Percentiles rank a stretch among this genome's conserved stretches.
Evolutionary conservation across 2,888 invertebrate species (phyloP).

Genomic region (Platypus cylindrus): DNA sequence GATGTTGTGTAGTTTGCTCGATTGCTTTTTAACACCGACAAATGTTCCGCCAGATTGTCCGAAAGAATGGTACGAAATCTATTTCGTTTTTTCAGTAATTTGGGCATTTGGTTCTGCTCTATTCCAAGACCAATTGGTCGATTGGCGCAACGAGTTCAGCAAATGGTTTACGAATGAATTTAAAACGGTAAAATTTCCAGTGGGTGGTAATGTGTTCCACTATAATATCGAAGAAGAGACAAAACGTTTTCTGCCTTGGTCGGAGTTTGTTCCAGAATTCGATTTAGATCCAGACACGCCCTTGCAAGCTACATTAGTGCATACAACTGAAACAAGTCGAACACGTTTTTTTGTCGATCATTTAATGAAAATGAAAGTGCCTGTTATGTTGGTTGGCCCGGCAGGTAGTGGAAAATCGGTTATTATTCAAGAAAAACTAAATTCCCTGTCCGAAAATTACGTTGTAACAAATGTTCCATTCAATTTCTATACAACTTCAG

Average conservation of each 20-base stretch:
- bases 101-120: slow-evolving; percentile 92
- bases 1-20: slow-evolving; percentile 76
- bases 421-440: slow-evolving; percentile 73
- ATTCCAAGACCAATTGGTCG: slow-evolving; percentile 82
- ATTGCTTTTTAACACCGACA: slow-evolving; percentile 67
- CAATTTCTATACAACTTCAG: slow-evolving; percentile 90
- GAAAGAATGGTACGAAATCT: slow-evolving; percentile 88
- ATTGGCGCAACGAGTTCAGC: slow-evolving; percentile 87
- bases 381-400: slow-evolving; percentile 82
- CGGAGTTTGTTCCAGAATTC: slow-evolving; percentile 63
- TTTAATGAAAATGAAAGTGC: slow-evolving; percentile 61
- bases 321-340: slow-evolving; percentile 81
- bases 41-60: slow-evolving; percentile 80
- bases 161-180: slow-evolving; percentile 93
- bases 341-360: slow-evolving; percentile 74
- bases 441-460: slow-evolving; percentile 59
- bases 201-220: slow-evolving; percentile 70
- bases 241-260: slow-evolving; percentile 80
- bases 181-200: slow-evolving; percentile 79
- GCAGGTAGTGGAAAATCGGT: slow-evolving; percentile 90
- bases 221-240: slow-evolving; percentile 80
- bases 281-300: slow-evolving; percentile 80
- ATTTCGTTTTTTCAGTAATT: slow-evolving; percentile 79
- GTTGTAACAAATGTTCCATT: slow-evolving; percentile 82
- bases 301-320: slow-evolving; percentile 61